Evolutionary conservation across 2,113 vertebrate species (phyloP).

Genomic region (Dicaeum eximium): DNA sequence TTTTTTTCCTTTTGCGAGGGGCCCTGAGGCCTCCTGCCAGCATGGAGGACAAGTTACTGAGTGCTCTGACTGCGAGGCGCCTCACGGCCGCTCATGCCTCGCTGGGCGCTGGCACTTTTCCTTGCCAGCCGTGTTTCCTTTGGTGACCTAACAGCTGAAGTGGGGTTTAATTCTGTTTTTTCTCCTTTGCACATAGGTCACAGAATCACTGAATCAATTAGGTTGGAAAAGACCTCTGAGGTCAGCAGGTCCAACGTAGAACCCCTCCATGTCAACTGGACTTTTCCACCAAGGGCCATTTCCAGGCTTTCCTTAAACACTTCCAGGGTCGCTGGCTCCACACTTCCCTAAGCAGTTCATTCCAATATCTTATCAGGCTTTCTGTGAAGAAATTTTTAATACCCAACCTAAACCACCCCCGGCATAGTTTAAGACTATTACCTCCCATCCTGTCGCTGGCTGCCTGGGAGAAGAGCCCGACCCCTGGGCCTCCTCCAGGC

Average conservation of each 20-base stretch:
- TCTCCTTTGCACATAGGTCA: not conserved
- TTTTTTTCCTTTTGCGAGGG: not conserved
- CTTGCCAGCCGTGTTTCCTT: fast-evolving
- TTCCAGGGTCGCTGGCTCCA: not conserved
- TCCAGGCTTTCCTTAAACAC: not conserved
- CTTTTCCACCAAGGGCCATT: too few species aligned
- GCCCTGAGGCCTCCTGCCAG: not conserved
- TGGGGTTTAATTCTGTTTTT: not conserved
- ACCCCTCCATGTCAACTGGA: not conserved
- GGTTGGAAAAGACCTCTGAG: not conserved
- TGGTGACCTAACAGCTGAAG: not conserved
- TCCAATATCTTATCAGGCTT: not conserved
- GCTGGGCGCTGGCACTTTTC: not conserved
- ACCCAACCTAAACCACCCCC: not conserved
- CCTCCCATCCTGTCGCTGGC: not conserved
- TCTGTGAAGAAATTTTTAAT: not conserved
- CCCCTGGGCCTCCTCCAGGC: not conserved
- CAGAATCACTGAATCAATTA: not conserved
- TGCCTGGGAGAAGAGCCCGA: not conserved
- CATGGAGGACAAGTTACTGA: not conserved
- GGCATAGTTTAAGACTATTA: too few species aligned
- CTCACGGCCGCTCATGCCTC: fast-evolving
- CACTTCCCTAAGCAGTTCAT: too few species aligned
- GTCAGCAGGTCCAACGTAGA: not conserved
- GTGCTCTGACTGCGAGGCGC: not conserved